A percentile compares a stretch with the other conserved stretches of the same genome.
These are phyloP conservation scores for Leiothrix lutea DNA, from an alignment of 2,113 vertebrate genomes.

Conservation along the genomic window DNA sequence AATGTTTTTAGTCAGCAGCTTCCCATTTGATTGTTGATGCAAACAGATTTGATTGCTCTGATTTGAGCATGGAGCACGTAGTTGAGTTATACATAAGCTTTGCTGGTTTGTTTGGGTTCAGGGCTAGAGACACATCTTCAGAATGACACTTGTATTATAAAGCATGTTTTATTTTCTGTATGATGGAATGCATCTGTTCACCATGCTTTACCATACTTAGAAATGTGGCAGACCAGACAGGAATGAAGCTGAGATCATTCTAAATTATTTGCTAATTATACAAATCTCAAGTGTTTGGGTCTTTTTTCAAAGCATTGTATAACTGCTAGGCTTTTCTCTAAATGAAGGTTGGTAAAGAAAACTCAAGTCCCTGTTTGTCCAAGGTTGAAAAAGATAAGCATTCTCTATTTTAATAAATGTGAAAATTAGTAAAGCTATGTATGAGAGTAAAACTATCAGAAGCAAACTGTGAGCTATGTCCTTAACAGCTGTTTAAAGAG, in stretches of 20 bases:
- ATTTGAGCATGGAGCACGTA: neutral
- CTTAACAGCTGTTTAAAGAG: neutral
- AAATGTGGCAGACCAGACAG: neutral
- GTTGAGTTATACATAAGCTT: neutral
- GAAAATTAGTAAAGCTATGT: neutral
- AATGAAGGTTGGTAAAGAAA: neutral
- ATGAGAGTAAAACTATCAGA: neutral
- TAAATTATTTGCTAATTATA: neutral
- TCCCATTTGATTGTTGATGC: neutral
- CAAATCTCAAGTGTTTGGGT: neutral
- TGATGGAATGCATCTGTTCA: neutral
- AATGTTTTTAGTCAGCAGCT: neutral
- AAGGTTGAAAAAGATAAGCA: neutral
- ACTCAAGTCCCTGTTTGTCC: neutral
- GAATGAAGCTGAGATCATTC: neutral
- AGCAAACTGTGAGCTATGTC: neutral
- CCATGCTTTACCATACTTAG: neutral
- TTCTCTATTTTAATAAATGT: neutral
- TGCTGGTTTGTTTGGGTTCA: conserved; percentile 9
- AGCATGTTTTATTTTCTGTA: neutral
- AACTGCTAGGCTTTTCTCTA: neutral
- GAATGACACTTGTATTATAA: neutral
- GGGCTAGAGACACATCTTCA: neutral
- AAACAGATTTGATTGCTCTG: neutral
- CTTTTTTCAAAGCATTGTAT: neutral